A percentile compares a stretch with the other conserved stretches of the same genome.
phyloP scores from a whole-genome alignment of 1,140 invertebrate species.

The Panagrolaimus sp. region DNA sequence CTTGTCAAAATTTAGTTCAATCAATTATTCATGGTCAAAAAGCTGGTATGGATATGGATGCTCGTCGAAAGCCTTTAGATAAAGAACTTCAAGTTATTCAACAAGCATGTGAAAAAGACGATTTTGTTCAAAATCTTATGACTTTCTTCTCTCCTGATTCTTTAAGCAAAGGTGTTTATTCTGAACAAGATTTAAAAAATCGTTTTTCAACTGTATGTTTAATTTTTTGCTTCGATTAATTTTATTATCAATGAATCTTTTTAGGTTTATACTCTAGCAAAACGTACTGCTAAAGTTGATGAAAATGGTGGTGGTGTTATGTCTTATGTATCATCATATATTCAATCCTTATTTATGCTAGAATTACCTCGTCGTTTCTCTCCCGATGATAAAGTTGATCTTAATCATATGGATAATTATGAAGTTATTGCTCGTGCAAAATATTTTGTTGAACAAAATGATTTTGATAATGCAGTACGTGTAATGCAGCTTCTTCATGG shows the following conservation, averaged over 20 bases:
- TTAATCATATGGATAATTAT: constrained; percentile 70
- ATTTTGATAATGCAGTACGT: constrained; percentile 74
- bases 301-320: constrained; percentile 70
- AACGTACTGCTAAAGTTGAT: constrained; percentile 74
- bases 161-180: constrained; percentile 72
- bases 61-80: constrained; percentile 69
- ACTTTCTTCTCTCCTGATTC: constrained; percentile 72
- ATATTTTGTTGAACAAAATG: constrained; percentile 76
- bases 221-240: neutral
- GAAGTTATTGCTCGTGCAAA: constrained; percentile 77
- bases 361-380: constrained; percentile 60
- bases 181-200: constrained; percentile 75
- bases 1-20: constrained; percentile 75
- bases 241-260: constrained; percentile 11
- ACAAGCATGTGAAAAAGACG: constrained; percentile 59
- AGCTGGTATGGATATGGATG: constrained; percentile 59
- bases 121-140: constrained; percentile 70
- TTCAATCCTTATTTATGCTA: constrained; percentile 67
- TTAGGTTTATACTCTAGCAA: constrained; percentile 58
- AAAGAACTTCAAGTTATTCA: constrained; percentile 65
- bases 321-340: constrained; percentile 77
- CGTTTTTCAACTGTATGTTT: constrained; percentile 71
- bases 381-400: constrained; percentile 58
- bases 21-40: constrained; percentile 67
- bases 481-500: constrained; percentile 84